Evolutionary conservation across 2,888 invertebrate species (phyloP).

Genomic region (Oasisia sp.): DNA sequence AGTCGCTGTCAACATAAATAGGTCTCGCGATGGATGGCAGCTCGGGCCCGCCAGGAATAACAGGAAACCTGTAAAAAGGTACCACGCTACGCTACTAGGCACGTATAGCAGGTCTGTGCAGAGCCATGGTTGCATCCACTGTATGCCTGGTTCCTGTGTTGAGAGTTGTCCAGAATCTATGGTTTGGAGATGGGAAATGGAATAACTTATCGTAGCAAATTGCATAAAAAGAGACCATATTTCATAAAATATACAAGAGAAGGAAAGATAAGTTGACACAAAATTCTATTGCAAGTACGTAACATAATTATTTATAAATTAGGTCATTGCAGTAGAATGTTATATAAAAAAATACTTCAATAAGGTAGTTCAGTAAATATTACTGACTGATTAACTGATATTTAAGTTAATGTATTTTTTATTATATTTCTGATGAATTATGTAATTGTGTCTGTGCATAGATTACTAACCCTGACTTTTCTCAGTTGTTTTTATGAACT

Average conservation of each 20-base stretch:
- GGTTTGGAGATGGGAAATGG: not conserved
- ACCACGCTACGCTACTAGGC: not conserved
- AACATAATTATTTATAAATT: not conserved
- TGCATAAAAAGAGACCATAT: not conserved
- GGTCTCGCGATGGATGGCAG: not conserved
- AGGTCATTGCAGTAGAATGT: not conserved
- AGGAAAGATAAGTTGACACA: not conserved
- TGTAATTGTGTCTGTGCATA: no score
- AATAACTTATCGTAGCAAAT: not conserved
- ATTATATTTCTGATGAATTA: not conserved
- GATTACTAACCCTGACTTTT: no score
- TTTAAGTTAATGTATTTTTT: not conserved
- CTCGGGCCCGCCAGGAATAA: not conserved
- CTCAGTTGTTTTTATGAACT: no score
- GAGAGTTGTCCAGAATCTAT: not conserved
- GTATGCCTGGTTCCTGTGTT: not conserved
- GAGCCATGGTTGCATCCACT: not conserved
- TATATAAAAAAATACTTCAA: not conserved
- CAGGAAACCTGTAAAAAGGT: conserved; percentile 6
- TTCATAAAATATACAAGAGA: not conserved
- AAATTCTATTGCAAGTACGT: no score
- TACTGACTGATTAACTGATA: not conserved
- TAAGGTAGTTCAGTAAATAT: not conserved
- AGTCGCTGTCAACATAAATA: not conserved
- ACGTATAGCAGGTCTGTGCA: not conserved